These are phyloP conservation scores for Penaeus indicus DNA, from an alignment of 1,140 invertebrate genomes.

Conservation along the genomic window DNA sequence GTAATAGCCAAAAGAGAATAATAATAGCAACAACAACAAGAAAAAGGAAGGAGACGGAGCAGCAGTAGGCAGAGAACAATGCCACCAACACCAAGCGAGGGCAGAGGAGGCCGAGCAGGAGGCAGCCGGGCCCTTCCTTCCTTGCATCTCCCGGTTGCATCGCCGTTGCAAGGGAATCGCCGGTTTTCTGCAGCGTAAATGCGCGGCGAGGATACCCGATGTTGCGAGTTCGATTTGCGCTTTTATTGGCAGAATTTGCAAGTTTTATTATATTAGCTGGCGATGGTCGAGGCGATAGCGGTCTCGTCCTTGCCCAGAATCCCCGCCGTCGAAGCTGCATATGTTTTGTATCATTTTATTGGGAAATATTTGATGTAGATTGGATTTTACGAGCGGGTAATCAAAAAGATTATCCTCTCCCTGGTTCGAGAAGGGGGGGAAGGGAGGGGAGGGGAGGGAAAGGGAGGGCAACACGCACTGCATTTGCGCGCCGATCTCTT, in stretches of 20 bases:
- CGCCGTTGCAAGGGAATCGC: no score
- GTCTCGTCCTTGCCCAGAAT: background rate
- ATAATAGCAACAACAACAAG: background rate
- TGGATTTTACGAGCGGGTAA: conserved; percentile 45
- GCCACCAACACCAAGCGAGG: no score
- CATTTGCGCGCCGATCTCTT: no score
- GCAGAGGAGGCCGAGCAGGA: no score
- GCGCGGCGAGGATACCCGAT: no score
- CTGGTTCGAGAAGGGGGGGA: background rate
- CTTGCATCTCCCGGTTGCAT: no score
- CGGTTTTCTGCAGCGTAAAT: no score
- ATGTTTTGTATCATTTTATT: conserved; percentile 34
- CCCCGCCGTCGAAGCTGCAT: background rate
- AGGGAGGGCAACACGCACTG: no score
- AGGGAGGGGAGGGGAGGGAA: no score
- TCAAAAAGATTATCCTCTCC: conserved; percentile 34
- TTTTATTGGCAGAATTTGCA: no score
- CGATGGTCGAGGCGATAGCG: background rate
- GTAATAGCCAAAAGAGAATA: background rate
- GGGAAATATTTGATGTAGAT: conserved; percentile 37
- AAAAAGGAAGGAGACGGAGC: background rate
- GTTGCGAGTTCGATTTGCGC: no score
- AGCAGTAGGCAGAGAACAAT: background rate
- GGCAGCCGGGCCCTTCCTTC: no score
- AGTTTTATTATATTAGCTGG: background rate